Percentiles rank a stretch among this genome's conserved stretches.
phyloP scores from a whole-genome alignment of 2,113 vertebrate genomes.

The Nyctibius bracteatus region DNA sequence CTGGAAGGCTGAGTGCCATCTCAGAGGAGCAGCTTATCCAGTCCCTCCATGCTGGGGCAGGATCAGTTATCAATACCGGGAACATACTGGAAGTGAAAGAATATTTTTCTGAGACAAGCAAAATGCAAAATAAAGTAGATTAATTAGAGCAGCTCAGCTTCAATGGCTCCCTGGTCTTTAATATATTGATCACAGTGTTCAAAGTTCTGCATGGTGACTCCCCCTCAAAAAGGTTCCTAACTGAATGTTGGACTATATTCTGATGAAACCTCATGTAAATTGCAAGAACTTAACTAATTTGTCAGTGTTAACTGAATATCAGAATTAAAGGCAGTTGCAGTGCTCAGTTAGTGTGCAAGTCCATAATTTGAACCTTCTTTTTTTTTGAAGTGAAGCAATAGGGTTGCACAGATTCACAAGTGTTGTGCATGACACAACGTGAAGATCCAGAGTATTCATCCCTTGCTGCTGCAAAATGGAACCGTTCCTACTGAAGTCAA shows the following conservation, averaged over 20 bases:
- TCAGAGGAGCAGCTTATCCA: neutral
- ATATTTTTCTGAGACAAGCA: neutral
- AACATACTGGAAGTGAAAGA: neutral
- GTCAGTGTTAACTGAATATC: neutral
- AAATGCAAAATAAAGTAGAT: neutral
- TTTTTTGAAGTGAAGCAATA: neutral
- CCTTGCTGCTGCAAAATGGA: neutral
- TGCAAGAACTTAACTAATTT: neutral
- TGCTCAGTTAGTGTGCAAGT: neutral
- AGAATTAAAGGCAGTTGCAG: neutral
- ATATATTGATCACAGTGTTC: neutral
- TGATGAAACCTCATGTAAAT: neutral
- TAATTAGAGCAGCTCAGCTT: neutral
- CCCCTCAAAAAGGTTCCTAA: neutral
- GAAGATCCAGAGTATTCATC: neutral
- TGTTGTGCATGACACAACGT: neutral
- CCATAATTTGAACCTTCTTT: neutral
- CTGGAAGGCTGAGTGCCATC: neutral
- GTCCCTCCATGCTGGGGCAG: neutral
- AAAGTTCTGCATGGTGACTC: neutral
- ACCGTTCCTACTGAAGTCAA: neutral
- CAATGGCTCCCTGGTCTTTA: neutral
- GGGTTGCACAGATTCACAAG: neutral
- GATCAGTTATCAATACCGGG: neutral
- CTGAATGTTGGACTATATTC: neutral